Evolutionary conservation across 1,140 invertebrate genomes (phyloP).

Genomic region (Danaus melanippus): DNA sequence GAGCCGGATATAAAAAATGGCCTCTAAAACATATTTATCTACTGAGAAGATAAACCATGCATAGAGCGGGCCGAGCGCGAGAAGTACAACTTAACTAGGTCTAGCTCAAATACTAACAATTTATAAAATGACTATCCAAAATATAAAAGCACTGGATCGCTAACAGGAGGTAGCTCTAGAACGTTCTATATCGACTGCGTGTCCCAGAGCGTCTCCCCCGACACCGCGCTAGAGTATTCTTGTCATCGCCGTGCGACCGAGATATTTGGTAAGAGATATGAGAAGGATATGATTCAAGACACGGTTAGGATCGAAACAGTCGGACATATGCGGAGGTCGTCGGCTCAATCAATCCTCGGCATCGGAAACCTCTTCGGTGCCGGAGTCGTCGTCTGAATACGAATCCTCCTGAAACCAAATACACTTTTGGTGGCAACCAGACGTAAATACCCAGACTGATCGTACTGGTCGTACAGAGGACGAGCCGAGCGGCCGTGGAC

Average conservation of each 20-base stretch:
- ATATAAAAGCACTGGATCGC: constrained; percentile 6
- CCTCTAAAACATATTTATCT: constrained; percentile 68
- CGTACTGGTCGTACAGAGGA: constrained; percentile 9
- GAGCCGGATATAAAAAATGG: constrained; percentile 19
- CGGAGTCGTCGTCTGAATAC: constrained; percentile 61
- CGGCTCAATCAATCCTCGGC: constrained; percentile 46
- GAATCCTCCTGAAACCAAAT: constrained; percentile 70
- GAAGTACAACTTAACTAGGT: constrained; percentile 33
- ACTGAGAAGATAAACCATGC: constrained; percentile 57
- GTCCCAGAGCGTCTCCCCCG: constrained; percentile 16
- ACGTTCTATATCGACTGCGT: not conserved
- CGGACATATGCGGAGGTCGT: constrained; percentile 21
- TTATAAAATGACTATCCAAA: constrained; percentile 23
- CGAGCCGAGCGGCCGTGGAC: constrained; percentile 10
- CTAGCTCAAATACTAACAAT: constrained; percentile 53
- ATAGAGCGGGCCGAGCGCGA: constrained; percentile 40
- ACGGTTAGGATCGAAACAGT: constrained; percentile 24
- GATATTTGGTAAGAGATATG: constrained; percentile 43
- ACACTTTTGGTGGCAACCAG: constrained; percentile 50
- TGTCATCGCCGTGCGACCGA: constrained; percentile 29
- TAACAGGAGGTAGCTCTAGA: constrained; percentile 14
- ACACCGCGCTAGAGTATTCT: constrained; percentile 29
- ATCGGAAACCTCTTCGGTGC: constrained; percentile 64
- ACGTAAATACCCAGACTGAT: constrained; percentile 33
- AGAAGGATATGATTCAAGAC: constrained; percentile 40